These are phyloP conservation scores for Crotalus tigris DNA, from an alignment of 2,113 vertebrate species.

Conservation along the genomic window DNA sequence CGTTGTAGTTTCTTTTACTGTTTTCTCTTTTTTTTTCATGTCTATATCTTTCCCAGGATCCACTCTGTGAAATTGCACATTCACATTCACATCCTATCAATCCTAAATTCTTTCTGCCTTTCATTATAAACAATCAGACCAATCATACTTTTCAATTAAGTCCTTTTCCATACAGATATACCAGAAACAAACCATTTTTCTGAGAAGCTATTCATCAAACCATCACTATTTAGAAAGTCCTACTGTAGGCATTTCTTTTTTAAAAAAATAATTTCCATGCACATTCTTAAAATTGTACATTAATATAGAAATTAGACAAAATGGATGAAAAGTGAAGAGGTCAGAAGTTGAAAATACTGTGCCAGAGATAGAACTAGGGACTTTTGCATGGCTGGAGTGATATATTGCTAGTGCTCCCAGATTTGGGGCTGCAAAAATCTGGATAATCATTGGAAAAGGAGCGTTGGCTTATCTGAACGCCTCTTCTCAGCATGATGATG, in stretches of 20 bases:
- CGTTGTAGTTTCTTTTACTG: not conserved
- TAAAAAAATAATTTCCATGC: not conserved
- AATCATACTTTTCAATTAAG: not conserved
- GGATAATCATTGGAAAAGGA: not conserved
- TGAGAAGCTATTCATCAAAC: not conserved
- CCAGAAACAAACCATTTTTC: not conserved
- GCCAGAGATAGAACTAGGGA: not conserved
- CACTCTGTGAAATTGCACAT: not conserved
- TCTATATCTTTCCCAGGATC: not conserved
- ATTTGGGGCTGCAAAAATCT: not conserved
- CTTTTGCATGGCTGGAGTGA: not conserved
- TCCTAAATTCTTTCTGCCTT: not conserved
- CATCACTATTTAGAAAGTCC: not conserved
- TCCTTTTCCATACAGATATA: not conserved
- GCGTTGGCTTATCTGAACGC: no score
- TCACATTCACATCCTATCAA: not conserved
- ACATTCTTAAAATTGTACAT: not conserved
- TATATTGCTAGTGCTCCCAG: not conserved
- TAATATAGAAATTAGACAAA: not conserved
- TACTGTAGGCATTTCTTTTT: not conserved
- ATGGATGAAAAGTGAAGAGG: not conserved
- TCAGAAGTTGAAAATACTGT: not conserved
- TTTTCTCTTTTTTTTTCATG: not conserved
- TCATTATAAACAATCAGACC: no score
- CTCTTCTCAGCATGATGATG: no score